A percentile compares a stretch with the other conserved stretches of the same genome.
phyloP scores from a whole-genome alignment of 2,797 vertebrate genomes.

The Chrysocyon brachyurus region DNA sequence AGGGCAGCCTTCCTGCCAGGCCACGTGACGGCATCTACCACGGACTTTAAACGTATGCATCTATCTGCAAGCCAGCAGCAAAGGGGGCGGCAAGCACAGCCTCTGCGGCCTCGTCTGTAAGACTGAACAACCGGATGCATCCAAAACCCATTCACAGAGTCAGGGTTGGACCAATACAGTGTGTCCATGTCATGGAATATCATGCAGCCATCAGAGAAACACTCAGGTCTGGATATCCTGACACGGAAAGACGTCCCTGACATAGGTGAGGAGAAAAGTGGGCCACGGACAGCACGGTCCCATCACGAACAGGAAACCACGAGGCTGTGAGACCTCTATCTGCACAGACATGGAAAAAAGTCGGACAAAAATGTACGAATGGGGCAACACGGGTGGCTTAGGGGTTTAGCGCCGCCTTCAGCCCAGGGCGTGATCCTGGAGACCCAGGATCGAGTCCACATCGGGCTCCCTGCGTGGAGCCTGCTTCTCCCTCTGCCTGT shows the following conservation, averaged over 20 bases:
- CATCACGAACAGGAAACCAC: accelerated
- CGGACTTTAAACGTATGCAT: accelerated
- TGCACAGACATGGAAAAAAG: accelerated
- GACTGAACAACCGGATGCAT: neutral
- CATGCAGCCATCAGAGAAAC: accelerated
- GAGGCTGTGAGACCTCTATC: accelerated
- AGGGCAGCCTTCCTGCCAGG: neutral
- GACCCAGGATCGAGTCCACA: no score
- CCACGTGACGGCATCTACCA: neutral
- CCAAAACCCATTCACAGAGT: neutral
- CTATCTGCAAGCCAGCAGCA: neutral
- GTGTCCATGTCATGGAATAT: accelerated
- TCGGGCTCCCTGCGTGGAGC: no score
- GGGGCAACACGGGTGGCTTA: no score
- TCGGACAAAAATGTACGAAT: no score
- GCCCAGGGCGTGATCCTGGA: no score
- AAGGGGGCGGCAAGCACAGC: neutral
- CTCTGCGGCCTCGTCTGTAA: neutral
- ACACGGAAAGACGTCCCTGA: neutral
- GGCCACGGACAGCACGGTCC: accelerated
- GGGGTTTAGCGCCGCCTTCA: no score
- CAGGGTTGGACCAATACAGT: accelerated
- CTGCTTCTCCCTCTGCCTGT: no score
- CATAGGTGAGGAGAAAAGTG: neutral
- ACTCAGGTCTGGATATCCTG: neutral